These are phyloP conservation scores for Myotis brandtii DNA, from an alignment of 2,113 vertebrate species.

Conservation along the genomic window DNA sequence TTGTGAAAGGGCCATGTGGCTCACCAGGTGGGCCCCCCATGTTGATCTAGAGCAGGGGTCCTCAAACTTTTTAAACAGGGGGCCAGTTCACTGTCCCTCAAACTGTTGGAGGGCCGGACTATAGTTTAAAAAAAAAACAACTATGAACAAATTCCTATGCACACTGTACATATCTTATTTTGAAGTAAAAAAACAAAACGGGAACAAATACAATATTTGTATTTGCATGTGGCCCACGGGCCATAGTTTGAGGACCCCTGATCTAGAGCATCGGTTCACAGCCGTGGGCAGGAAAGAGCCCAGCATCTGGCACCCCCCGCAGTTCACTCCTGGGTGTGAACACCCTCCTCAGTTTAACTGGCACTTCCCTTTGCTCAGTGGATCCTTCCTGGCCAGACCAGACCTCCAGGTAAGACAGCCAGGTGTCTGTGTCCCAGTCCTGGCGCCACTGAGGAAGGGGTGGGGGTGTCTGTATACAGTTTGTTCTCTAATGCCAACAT, in stretches of 20 bases:
- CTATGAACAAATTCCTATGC: no score
- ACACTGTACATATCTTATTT: no score
- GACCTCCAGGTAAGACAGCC: background rate
- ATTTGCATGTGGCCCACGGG: no score
- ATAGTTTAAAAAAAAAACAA: no score
- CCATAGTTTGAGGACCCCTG: no score
- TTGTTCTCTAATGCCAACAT: background rate
- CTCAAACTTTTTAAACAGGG: no score
- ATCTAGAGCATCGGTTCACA: background rate
- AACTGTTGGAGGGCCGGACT: no score
- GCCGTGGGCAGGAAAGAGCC: background rate
- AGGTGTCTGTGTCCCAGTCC: background rate
- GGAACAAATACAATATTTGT: no score
- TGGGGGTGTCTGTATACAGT: background rate
- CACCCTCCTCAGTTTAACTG: background rate
- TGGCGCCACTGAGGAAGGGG: background rate
- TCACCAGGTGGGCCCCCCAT: accelerated
- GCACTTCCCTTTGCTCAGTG: background rate
- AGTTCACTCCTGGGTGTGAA: background rate
- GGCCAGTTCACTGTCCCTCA: no score
- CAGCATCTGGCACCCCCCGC: accelerated
- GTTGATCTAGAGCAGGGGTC: background rate
- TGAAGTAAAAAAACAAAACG: no score
- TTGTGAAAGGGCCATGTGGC: background rate
- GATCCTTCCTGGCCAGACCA: background rate